A percentile compares a stretch with the other conserved stretches of the same genome.
These are phyloP conservation scores for Crotalus helleri DNA, from an alignment of 2,113 vertebrate genomes.

Conservation along the genomic window DNA sequence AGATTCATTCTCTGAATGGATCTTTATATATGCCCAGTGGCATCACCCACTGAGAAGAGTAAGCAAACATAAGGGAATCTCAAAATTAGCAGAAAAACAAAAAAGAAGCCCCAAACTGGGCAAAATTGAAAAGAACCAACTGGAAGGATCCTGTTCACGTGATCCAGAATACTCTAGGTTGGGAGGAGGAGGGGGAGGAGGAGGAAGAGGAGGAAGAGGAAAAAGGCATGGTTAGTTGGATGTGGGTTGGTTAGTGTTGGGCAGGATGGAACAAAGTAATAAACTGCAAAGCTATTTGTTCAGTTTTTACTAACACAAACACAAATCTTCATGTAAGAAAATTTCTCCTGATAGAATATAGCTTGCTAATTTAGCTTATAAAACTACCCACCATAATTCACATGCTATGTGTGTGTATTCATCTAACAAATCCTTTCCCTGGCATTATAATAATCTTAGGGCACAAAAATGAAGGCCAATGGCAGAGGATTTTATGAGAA, in stretches of 20 bases:
- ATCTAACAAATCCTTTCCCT: conserved; percentile 23
- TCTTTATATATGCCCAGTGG: too few species aligned
- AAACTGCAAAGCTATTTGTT: neutral
- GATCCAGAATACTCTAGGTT: neutral
- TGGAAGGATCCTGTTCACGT: neutral
- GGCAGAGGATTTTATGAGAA: neutral
- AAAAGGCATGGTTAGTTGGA: neutral
- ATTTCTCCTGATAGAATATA: neutral
- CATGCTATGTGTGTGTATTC: conserved; percentile 4
- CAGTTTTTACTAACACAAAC: neutral
- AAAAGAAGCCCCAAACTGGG: neutral
- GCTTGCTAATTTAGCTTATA: neutral
- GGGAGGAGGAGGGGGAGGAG: too few species aligned
- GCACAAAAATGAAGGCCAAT: neutral
- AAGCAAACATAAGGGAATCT: neutral
- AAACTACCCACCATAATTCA: neutral
- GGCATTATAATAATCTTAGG: neutral
- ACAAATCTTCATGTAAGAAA: neutral
- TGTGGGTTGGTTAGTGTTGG: neutral
- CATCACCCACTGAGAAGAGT: neutral
- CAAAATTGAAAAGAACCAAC: neutral
- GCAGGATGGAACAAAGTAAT: neutral
- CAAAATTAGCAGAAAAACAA: neutral
- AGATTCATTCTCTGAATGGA: neutral
- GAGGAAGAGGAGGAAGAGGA: too few species aligned